A percentile compares a stretch with the other conserved stretches of the same genome.
phyloP scores from a whole-genome alignment of 2,113 vertebrate genomes.

The Onychorhynchus coronatus region DNA sequence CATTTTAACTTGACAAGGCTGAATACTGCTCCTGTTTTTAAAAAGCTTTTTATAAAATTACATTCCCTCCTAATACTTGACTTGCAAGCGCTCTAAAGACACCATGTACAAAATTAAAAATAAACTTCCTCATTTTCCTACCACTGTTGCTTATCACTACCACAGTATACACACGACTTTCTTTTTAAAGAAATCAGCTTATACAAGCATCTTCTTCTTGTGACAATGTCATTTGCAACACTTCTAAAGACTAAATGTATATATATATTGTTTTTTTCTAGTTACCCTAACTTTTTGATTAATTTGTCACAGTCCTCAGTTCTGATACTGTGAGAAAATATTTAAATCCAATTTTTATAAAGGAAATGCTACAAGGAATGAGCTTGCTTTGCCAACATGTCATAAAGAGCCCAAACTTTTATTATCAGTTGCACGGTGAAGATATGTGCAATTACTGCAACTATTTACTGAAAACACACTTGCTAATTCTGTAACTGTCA shows the following conservation, averaged over 20 bases:
- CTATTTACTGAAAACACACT: constrained; percentile 35
- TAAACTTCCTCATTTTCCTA: constrained; percentile 34
- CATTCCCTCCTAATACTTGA: constrained; percentile 30
- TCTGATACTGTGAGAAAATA: neutral
- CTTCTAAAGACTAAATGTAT: neutral
- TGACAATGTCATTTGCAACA: neutral
- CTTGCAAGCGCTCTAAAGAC: constrained; percentile 35
- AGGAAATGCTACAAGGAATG: neutral
- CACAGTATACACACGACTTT: neutral
- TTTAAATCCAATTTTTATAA: neutral
- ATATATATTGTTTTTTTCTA: neutral
- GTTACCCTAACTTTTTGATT: neutral
- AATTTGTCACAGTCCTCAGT: neutral
- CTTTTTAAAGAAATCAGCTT: constrained; percentile 13
- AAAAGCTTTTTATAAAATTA: constrained; percentile 45
- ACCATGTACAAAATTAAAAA: constrained; percentile 48
- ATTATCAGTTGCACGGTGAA: neutral
- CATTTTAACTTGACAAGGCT: constrained; percentile 37
- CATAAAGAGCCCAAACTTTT: neutral
- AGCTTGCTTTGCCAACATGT: neutral
- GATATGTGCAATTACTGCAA: neutral
- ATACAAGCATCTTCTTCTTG: neutral
- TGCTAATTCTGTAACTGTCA: constrained; percentile 17
- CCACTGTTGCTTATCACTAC: neutral
- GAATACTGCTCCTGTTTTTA: constrained; percentile 9